phyloP scores from a whole-genome alignment of 2,888 invertebrate species.

The Heliconius ethilla region DNA sequence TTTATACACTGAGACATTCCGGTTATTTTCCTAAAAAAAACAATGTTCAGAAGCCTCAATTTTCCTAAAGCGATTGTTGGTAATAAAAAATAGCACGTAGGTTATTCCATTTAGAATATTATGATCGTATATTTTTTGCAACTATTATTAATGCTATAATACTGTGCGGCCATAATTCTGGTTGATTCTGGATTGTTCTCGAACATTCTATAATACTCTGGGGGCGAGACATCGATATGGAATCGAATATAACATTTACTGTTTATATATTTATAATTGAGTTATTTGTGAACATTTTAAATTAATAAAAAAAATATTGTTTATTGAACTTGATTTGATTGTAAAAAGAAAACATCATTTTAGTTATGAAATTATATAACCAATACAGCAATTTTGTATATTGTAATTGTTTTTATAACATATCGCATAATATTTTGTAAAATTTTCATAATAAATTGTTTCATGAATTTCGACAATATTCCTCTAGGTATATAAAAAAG shows the following conservation, averaged over 20 bases:
- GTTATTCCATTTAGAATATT: slow-evolving; percentile 51
- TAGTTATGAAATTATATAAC: background rate
- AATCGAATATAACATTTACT: slow-evolving; percentile 34
- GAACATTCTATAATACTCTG: slow-evolving; percentile 50
- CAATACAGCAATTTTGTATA: background rate
- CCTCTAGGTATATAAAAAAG: slow-evolving; percentile 8
- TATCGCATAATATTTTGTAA: slow-evolving; percentile 17
- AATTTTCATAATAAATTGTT: slow-evolving; percentile 16
- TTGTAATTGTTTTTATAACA: background rate
- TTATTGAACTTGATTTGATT: background rate
- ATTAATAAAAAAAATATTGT: background rate
- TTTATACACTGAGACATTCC: slow-evolving; percentile 56
- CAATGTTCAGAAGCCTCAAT: slow-evolving; percentile 58
- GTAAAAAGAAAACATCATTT: background rate
- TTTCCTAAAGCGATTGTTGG: slow-evolving; percentile 67
- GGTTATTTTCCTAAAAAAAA: slow-evolving; percentile 58
- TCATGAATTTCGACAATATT: slow-evolving; percentile 20
- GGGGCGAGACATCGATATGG: slow-evolving; percentile 53
- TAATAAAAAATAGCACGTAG: slow-evolving; percentile 64
- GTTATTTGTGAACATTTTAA: slow-evolving; percentile 3
- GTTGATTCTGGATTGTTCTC: slow-evolving; percentile 57
- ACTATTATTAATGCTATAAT: slow-evolving; percentile 63
- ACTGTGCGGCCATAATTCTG: slow-evolving; percentile 68
- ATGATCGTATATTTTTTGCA: slow-evolving; percentile 73
- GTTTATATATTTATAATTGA: background rate